Conservation (phyloP, 2,113 vertebrate genomes). For the Suricata suricatta region DNA sequence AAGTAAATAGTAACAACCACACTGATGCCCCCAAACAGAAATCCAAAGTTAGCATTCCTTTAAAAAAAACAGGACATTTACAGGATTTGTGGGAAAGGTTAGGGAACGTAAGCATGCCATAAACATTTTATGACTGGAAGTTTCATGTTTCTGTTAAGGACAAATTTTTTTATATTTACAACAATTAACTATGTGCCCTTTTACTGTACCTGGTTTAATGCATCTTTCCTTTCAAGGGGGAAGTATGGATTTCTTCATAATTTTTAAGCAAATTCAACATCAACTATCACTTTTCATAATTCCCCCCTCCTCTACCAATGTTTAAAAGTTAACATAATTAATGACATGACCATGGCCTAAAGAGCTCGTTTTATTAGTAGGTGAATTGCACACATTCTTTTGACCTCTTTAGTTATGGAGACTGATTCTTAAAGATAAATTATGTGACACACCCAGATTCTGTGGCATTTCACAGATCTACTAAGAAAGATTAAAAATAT, state of each 20-base stretch:
- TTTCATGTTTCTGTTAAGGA: constrained; percentile 40
- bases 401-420: background rate
- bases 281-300: background rate
- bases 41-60: constrained; percentile 17
- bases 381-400: constrained; percentile 6
- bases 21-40: background rate
- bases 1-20: background rate
- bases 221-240: constrained; percentile 61
- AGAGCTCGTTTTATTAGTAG: constrained; percentile 23
- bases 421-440: background rate
- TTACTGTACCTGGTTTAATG: constrained; percentile 56
- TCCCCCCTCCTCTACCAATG: background rate
- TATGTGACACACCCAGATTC: constrained; percentile 10
- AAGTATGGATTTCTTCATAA: constrained; percentile 45
- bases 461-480: background rate
- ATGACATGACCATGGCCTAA: background rate
- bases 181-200: constrained; percentile 31
- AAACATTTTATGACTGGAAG: constrained; percentile 49
- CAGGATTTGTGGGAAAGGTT: background rate
- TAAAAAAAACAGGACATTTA: background rate
- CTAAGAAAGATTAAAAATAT: constrained; percentile 47
- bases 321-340: constrained; percentile 57
- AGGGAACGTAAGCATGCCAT: background rate
- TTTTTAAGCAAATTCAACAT: constrained; percentile 45
- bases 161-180: background rate